A percentile compares a stretch with the other conserved stretches of the same genome.
These are phyloP conservation scores for Megaceryle alcyon DNA, from an alignment of 2,797 vertebrate genomes.

Conservation along the genomic window DNA sequence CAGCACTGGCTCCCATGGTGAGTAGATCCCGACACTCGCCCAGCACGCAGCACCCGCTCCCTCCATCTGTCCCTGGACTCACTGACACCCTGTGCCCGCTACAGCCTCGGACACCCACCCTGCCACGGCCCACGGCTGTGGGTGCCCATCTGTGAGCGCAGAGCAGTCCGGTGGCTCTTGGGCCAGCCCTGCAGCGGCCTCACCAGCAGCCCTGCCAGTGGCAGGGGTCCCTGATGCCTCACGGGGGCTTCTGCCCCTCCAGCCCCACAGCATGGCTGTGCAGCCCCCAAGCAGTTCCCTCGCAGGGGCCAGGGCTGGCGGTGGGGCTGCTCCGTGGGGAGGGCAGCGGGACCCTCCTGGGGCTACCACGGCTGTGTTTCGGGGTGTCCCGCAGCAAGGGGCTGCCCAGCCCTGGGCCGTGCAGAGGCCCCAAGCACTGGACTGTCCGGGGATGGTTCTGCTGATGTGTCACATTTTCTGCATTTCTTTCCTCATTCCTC, in stretches of 20 bases:
- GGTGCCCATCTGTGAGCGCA: neutral
- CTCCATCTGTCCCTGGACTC: neutral
- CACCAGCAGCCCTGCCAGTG: neutral
- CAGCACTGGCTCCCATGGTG: fast-evolving
- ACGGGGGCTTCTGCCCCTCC: neutral
- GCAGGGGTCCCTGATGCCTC: neutral
- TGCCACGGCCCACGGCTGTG: fast-evolving
- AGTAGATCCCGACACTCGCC: neutral
- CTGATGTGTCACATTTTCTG: constrained; percentile 58
- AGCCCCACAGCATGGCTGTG: neutral
- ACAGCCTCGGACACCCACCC: neutral
- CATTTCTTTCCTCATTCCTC: constrained; percentile 23
- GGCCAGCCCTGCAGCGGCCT: neutral
- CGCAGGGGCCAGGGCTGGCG: neutral
- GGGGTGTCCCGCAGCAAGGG: neutral
- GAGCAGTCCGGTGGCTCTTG: neutral
- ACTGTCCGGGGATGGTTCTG: neutral
- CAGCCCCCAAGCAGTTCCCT: neutral
- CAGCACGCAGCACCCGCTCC: no score
- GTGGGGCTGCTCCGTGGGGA: neutral
- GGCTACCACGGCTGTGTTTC: fast-evolving
- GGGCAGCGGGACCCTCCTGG: fast-evolving
- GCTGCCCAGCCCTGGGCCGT: neutral
- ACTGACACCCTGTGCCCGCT: fast-evolving
- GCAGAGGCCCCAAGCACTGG: neutral